Percentiles rank a stretch among this genome's conserved stretches.
These are phyloP conservation scores for Dolichallabes microphthalmus DNA, from an alignment of 2,113 vertebrate species.

Conservation along the genomic window DNA sequence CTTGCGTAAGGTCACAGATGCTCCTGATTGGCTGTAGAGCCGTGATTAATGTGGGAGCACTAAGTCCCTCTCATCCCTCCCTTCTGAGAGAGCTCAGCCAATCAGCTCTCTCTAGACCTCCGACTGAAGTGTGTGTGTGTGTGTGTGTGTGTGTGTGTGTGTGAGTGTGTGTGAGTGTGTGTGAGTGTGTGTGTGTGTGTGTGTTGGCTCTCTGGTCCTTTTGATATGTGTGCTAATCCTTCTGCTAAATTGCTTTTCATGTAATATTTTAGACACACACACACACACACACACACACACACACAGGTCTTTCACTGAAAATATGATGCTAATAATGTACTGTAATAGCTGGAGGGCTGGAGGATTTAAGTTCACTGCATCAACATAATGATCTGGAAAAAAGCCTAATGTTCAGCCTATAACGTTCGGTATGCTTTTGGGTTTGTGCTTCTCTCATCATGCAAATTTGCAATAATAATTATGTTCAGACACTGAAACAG, in stretches of 20 bases:
- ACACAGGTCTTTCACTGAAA: slow-evolving; percentile 27
- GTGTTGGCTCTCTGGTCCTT: slow-evolving; percentile 23
- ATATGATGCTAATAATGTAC: slow-evolving; percentile 19
- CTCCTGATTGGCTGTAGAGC: too few species aligned
- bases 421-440: neutral
- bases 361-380: slow-evolving; percentile 2
- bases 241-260: slow-evolving; percentile 37
- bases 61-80: too few species aligned
- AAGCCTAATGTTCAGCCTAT: neutral
- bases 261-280: neutral
- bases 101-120: too few species aligned
- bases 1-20: too few species aligned
- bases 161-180: neutral
- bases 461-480: slow-evolving; percentile 5
- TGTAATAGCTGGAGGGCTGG: slow-evolving; percentile 5
- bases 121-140: neutral
- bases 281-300: neutral
- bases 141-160: too few species aligned
- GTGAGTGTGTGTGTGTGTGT: too few species aligned
- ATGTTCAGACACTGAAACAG: neutral
- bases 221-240: slow-evolving; percentile 25
- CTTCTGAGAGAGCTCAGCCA: too few species aligned
- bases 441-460: neutral
- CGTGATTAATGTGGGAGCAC: too few species aligned
- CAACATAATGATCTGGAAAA: slow-evolving; percentile 23